These are phyloP conservation scores for Eupelmus urozonus DNA, from an alignment of 2,888 invertebrate genomes.

Conservation along the genomic window DNA sequence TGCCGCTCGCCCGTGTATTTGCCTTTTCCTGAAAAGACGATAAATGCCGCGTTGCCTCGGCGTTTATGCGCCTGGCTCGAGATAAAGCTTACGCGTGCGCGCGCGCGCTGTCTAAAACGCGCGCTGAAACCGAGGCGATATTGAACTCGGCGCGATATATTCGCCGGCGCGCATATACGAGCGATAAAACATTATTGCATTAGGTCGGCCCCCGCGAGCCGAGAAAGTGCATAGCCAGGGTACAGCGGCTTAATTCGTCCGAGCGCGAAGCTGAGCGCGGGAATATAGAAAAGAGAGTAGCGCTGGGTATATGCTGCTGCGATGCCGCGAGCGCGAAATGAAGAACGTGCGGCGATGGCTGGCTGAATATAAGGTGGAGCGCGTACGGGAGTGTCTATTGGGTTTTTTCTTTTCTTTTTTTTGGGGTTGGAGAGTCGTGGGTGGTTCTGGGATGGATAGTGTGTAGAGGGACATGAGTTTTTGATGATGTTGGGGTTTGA, in stretches of 20 bases:
- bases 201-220: slow-evolving; percentile 44
- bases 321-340: slow-evolving; percentile 5
- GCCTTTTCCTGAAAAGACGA: neutral
- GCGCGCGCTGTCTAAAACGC: slow-evolving; percentile 29
- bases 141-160: slow-evolving; percentile 52
- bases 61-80: neutral
- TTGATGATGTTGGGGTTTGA: too few relatives aligned
- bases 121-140: slow-evolving; percentile 52
- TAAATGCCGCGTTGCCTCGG: neutral
- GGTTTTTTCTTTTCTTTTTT: too few relatives aligned
- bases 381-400: too few relatives aligned
- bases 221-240: slow-evolving; percentile 14
- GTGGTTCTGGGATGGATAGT: too few relatives aligned
- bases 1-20: neutral
- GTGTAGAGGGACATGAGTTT: too few relatives aligned
- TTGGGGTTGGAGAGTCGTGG: too few relatives aligned
- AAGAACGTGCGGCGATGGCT: slow-evolving; percentile 24
- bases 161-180: slow-evolving; percentile 49
- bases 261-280: neutral
- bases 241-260: slow-evolving; percentile 30
- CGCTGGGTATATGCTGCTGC: neutral
- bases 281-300: slow-evolving; percentile 35
- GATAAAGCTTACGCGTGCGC: neutral
- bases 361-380: slow-evolving; percentile 10
- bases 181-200: slow-evolving; percentile 67